Conservation (phyloP, 2,797 vertebrate genomes). For the Poeciliopsis presidionis region DNA sequence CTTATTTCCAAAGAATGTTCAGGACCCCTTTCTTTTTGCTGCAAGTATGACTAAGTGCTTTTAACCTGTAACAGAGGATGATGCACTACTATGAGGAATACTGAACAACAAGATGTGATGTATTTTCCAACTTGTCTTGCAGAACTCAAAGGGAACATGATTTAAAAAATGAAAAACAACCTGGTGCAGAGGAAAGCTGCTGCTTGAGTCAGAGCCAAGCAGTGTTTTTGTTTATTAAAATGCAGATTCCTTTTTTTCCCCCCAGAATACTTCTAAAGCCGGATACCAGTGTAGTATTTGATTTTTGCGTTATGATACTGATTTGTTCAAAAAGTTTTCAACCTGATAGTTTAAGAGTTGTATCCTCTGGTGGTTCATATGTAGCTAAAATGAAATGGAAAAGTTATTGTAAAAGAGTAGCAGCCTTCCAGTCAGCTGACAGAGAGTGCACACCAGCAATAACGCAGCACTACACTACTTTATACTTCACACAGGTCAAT, state of each 20-base stretch:
- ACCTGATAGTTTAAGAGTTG: background rate
- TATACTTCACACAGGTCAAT: background rate
- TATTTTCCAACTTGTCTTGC: constrained; percentile 62
- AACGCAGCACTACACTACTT: background rate
- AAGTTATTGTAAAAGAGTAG: background rate
- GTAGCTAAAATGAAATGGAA: background rate
- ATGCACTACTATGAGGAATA: constrained; percentile 66
- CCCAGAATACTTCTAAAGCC: background rate
- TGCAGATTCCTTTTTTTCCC: background rate
- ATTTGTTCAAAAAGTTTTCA: background rate
- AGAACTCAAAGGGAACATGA: constrained; percentile 30
- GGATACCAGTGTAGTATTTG: too few relatives aligned
- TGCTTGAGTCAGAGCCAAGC: constrained; percentile 31
- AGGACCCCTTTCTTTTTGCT: constrained; percentile 34
- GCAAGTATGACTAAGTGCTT: constrained; percentile 77
- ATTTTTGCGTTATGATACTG: background rate
- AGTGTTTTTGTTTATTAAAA: constrained; percentile 15
- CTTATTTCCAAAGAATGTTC: constrained; percentile 70
- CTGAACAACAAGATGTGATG: constrained; percentile 49
- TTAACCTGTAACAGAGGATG: constrained; percentile 67
- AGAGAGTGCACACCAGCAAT: background rate
- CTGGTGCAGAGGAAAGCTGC: constrained; percentile 51
- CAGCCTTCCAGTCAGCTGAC: background rate
- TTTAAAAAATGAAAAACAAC: constrained; percentile 43
- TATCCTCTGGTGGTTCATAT: background rate